Base-by-base conservation (phyloP, 2,888 invertebrate species). In the Ichneumoninae sp. region DNA sequence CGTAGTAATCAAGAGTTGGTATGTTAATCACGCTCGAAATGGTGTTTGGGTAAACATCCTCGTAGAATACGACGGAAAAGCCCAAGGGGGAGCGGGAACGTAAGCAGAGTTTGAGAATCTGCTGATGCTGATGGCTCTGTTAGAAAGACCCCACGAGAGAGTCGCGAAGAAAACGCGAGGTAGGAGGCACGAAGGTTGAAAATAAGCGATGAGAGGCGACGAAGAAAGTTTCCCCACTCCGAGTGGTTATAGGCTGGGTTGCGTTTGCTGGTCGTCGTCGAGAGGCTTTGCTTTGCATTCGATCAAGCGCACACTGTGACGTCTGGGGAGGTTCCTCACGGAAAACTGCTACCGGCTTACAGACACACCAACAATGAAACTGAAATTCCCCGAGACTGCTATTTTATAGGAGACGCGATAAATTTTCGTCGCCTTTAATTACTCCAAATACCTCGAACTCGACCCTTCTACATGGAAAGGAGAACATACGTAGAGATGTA, bases 1-100 rank as follows among this genome's bases (percentile, higher is more conserved):
- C 19, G 62, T 52, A 76, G 75, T 79, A 78, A 76, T 80, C 76
- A 16, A 60, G 36, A 76, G 84, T 86, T 80, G 80, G 86, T 66
- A 82, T 75, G 84, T 86, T 86, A 83, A 86, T 87, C 72, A 83
- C 54, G 72, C 71, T 82, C 68, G 84, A 77, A 77, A 82, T 75
- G 81, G 77, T 80, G 79, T 84, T 82, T 69, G 57, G 44, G 68
- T 85, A 83, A 86, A 86, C 81, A 81, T 70, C 78, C 57, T 62
- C 65, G 65, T 69, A 47, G 79, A 47, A 62, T 71, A 60, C 26
- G 47, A 52, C 10, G 47, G 82, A 40, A 26, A 30, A 57, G 33
- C 8, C 26, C n/a, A 47, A 40, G 30, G 40, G 62, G 33, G 26
- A 50, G 26, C 10, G 13, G 68, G 30, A 50, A 66, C 22, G 76